A percentile compares a stretch with the other conserved stretches of the same genome.
These are phyloP conservation scores for Zalophus californianus DNA, from an alignment of 2,797 vertebrate species.

Conservation along the genomic window DNA sequence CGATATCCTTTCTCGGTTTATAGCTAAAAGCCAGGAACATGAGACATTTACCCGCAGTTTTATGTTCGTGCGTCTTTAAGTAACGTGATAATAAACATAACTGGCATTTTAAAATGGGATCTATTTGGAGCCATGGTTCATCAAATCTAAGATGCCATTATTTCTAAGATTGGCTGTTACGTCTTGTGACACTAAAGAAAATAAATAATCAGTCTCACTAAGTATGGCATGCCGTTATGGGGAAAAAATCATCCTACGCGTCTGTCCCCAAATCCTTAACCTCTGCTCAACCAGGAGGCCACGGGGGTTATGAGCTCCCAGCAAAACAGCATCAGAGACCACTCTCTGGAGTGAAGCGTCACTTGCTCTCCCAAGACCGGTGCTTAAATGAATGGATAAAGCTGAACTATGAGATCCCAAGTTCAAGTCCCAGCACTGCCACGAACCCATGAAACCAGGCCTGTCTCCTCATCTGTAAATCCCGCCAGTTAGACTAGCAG, in stretches of 20 bases:
- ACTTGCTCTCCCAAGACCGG: background rate
- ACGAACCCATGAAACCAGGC: background rate
- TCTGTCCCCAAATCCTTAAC: background rate
- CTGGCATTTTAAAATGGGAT: background rate
- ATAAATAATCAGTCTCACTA: background rate
- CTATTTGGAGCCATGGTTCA: background rate
- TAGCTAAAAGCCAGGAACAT: background rate
- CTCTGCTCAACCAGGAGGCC: background rate
- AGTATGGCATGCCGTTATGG: background rate
- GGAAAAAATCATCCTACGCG: background rate
- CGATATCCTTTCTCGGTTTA: background rate
- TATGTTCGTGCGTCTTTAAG: background rate
- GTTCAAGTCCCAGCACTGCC: background rate
- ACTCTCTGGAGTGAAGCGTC: background rate
- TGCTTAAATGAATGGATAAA: background rate
- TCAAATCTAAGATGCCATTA: background rate
- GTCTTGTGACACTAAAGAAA: background rate
- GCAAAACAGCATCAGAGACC: background rate
- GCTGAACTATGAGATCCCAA: background rate
- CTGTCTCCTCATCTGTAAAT: background rate
- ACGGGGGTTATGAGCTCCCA: too few relatives aligned
- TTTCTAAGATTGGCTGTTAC: background rate
- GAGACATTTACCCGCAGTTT: background rate
- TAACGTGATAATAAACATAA: background rate
- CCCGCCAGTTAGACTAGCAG: background rate